Evolutionary conservation across 2,888 invertebrate genomes (phyloP).

Genomic region (Synergus itoensis): DNA sequence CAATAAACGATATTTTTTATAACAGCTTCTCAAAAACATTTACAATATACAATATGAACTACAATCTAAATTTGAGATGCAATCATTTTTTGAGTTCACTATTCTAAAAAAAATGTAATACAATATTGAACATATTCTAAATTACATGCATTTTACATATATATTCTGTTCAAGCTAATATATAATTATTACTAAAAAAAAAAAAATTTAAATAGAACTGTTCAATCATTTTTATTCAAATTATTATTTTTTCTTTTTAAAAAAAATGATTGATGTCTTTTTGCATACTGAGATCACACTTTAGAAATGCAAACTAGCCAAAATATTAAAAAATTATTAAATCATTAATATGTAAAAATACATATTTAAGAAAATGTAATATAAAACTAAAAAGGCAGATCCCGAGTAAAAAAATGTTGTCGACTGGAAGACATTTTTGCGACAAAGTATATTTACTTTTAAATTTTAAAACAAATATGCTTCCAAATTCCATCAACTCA

Average conservation of each 20-base stretch:
- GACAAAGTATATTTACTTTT: constrained; percentile 12
- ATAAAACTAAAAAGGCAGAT: not conserved
- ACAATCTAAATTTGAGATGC: constrained; percentile 28
- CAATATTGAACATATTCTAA: constrained; percentile 20
- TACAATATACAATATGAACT: constrained; percentile 38
- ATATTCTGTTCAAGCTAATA: not conserved
- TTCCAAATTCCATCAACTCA: constrained; percentile 12
- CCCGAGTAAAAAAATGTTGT: not conserved
- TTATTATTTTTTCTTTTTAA: not conserved
- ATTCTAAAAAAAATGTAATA: constrained; percentile 15
- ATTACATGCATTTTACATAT: constrained; percentile 3
- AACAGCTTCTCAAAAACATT: constrained; percentile 29
- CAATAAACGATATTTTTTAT: constrained; percentile 42
- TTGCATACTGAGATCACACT: not conserved
- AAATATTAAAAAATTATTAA: not conserved
- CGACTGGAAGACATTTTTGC: not conserved
- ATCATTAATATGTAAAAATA: not conserved
- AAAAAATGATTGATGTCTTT: not conserved
- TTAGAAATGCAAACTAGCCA: not conserved
- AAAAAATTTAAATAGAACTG: constrained; percentile 7
- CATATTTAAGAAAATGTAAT: not conserved
- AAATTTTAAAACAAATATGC: not conserved
- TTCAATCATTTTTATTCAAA: constrained; percentile 2
- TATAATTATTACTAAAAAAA: constrained; percentile 17
- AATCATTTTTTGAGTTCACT: constrained; percentile 1